Evolutionary conservation across 1,140 invertebrate species (phyloP).

Genomic region (Ooceraea biroi): DNA sequence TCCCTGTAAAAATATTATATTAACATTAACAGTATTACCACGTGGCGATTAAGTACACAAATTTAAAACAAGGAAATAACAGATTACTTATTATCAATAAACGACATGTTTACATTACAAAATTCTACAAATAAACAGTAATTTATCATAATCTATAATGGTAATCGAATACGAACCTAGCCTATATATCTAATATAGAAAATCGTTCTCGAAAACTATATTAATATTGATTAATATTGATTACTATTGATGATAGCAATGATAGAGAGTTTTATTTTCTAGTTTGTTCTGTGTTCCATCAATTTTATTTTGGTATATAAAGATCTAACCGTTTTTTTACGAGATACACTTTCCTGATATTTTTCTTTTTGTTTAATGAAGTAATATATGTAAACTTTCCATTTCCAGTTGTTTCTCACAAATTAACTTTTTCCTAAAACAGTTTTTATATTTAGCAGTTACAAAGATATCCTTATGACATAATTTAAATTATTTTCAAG

Average conservation of each 20-base stretch:
- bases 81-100: conserved; percentile 4
- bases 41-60: conserved; percentile 67
- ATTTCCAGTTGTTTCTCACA: too few species aligned
- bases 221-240: too few species aligned
- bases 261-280: background rate
- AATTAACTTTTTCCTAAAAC: background rate
- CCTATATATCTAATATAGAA: conserved; percentile 3
- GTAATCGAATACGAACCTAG: background rate
- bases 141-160: conserved; percentile 42
- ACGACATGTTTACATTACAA: background rate
- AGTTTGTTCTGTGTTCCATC: background rate
- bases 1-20: conserved; percentile 44
- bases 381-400: too few species aligned
- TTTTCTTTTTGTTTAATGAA: too few species aligned
- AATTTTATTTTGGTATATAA: too few species aligned
- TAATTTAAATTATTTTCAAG: background rate
- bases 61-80: conserved; percentile 26
- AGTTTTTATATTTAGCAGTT: conserved; percentile 3
- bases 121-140: conserved; percentile 30
- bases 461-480: background rate
- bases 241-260: conserved; percentile 19
- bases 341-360: too few species aligned
- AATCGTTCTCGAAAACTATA: background rate
- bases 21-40: conserved; percentile 56
- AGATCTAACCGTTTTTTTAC: too few species aligned